These are phyloP conservation scores for Strigamia transsilvanica DNA, from an alignment of 2,888 invertebrate species.

Conservation along the genomic window DNA sequence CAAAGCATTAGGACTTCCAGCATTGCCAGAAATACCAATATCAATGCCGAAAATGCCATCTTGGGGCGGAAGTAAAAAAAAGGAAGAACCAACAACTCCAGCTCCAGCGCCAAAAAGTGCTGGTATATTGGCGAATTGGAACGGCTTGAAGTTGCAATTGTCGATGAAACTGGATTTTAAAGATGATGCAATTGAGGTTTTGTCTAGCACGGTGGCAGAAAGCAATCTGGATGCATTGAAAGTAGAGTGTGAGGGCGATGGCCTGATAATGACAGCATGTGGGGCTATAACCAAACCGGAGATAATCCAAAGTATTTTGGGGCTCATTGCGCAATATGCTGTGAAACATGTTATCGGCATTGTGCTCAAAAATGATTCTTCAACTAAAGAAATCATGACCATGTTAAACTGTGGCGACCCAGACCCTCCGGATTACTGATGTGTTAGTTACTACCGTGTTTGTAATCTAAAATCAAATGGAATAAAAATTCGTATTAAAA, in stretches of 20 bases:
- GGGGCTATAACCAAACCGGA: background rate
- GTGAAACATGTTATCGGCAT: background rate
- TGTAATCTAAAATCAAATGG: too few species aligned
- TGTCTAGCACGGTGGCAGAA: too few species aligned
- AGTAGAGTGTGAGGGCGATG: background rate
- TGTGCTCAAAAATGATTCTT: background rate
- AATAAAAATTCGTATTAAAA: too few species aligned
- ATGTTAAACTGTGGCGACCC: slow-evolving; percentile 11
- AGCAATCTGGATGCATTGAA: background rate
- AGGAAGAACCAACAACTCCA: background rate
- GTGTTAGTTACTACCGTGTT: too few species aligned
- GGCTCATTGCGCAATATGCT: background rate
- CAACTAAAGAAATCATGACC: background rate
- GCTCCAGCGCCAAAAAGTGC: background rate
- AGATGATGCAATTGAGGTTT: background rate
- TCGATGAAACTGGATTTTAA: background rate
- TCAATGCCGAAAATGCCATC: background rate
- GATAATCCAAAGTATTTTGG: background rate
- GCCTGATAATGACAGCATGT: background rate
- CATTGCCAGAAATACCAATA: background rate
- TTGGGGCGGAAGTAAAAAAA: background rate
- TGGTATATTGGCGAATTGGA: background rate
- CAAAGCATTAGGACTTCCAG: background rate
- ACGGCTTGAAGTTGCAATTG: background rate
- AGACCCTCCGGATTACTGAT: background rate